Percentiles rank a stretch among this genome's conserved stretches.
Evolutionary conservation across 2,113 vertebrate species (phyloP).

Genomic region (Semnornis frantzii): DNA sequence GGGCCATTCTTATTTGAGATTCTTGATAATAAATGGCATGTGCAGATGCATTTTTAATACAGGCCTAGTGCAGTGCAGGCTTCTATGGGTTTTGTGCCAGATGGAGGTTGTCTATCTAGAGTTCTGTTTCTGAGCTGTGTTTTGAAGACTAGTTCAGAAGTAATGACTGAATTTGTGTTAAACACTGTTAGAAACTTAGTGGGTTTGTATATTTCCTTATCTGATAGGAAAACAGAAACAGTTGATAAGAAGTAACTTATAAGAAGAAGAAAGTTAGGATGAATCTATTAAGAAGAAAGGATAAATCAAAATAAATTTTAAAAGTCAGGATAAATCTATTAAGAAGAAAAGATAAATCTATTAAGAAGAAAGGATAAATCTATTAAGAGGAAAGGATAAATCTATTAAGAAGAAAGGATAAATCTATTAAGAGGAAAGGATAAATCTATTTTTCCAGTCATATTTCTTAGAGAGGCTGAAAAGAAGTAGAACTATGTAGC

Average conservation of each 20-base stretch:
- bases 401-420: no score
- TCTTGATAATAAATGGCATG: neutral
- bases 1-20: neutral
- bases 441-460: neutral
- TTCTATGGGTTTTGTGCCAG: neutral
- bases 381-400: no score
- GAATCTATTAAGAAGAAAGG: no score
- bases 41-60: conserved; percentile 14
- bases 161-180: neutral
- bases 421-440: neutral
- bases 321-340: no score
- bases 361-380: no score
- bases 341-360: neutral
- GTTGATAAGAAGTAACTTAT: neutral
- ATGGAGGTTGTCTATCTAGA: neutral
- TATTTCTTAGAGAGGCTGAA: neutral
- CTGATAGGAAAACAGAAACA: neutral
- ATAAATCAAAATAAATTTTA: no score
- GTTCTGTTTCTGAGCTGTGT: neutral
- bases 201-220: neutral
- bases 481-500: neutral
- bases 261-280: neutral
- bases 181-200: neutral
- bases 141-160: neutral
- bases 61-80: neutral